These are phyloP conservation scores for Odobenus rosmarus DNA, from an alignment of 2,113 vertebrate genomes.

Conservation along the genomic window DNA sequence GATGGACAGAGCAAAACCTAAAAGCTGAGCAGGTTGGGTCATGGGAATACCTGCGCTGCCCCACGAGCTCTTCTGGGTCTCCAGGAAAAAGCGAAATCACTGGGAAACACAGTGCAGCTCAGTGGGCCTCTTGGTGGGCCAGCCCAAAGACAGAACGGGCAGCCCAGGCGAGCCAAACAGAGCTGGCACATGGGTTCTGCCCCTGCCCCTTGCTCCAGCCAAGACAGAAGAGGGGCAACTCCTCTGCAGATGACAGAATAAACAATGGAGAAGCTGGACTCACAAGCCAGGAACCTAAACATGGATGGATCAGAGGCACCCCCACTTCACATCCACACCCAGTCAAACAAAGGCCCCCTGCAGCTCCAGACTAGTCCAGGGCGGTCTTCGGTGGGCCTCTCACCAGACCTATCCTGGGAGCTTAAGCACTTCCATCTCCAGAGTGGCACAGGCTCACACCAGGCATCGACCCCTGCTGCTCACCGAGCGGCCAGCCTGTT, in stretches of 20 bases:
- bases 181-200: background rate
- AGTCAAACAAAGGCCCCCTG: background rate
- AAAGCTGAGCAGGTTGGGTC: background rate
- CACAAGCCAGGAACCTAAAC: slow-evolving; percentile 38
- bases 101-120: background rate
- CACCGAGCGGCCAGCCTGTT: background rate
- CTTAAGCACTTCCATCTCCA: slow-evolving; percentile 53
- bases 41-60: background rate
- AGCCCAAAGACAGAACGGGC: background rate
- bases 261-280: background rate
- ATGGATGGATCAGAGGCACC: background rate
- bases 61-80: background rate
- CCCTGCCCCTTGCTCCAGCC: background rate
- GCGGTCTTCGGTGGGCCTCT: background rate
- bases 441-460: slow-evolving; percentile 38
- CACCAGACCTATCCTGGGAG: background rate
- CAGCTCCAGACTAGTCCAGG: background rate
- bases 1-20: background rate
- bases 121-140: background rate
- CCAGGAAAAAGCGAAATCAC: background rate
- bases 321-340: background rate
- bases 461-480: slow-evolving; percentile 62
- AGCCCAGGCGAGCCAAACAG: background rate
- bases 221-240: background rate
- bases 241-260: background rate